Base-by-base conservation (phyloP, 2,888 invertebrate genomes). In the Bedellia somnulentella region DNA sequence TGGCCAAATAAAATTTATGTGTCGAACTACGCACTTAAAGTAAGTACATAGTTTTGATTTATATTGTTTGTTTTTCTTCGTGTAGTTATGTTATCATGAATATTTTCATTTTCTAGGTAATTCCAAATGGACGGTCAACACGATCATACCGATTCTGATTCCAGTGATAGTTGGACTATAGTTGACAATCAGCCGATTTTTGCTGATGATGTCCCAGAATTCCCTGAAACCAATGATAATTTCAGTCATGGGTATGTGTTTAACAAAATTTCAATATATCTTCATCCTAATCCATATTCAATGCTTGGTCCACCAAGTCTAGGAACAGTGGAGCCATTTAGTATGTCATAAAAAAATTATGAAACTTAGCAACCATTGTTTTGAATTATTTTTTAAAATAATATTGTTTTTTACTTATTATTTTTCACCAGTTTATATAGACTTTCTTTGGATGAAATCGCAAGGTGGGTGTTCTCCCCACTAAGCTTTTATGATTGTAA, bases 71-170 rank as follows among this genome's bases (percentile, higher is more conserved):
- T 24, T 24, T 24, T 2, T 5, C 2, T 15, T 9, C n/a, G 1
- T 4, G 24, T 24, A 8, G 3, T 15, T n/a, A 12, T 28, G 32
- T 29, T 14, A 18, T n/a, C n/a, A n/a, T n/a, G n/a, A n/a, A n/a
- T n/a, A n/a, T n/a, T n/a, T n/a, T n/a, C n/a, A n/a, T n/a, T n/a
- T n/a, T n/a, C n/a, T n/a, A n/a, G n/a, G n/a, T n/a, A n/a, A n/a
- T n/a, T n/a, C n/a, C n/a, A 49, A 53, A 75, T 76, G 73, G 75
- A 75, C 48, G 59, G 54, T 36, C 46, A 54, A 34, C 43, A 41
- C 26, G 73, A 71, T 29, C 66, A 64, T 39, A 76, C 73, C 41
- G 76, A 77, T 47, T 76, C 76, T n/a, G 77, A 77, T 47, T 76
- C 76, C 15, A 71, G 73, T 24, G 76, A 76, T 35, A 76, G 75